A percentile compares a stretch with the other conserved stretches of the same genome.
Evolutionary conservation across 2,888 invertebrate species (phyloP).

Genomic region (Sabatieria punctata): DNA sequence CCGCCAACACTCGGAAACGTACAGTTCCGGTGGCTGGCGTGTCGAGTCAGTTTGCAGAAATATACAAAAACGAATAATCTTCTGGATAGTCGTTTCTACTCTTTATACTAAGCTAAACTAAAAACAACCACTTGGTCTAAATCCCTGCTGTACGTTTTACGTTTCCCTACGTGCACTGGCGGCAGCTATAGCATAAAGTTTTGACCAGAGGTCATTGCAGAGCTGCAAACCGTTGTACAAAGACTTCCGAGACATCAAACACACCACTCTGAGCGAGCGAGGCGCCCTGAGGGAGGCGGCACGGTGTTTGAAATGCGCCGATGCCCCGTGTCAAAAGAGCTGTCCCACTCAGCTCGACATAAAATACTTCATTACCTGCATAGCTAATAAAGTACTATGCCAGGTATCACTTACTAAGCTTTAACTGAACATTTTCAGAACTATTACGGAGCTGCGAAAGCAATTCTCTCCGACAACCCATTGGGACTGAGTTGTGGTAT

Average conservation of each 20-base stretch:
- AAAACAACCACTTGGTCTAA: too few species aligned
- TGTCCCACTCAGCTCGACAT: constrained; percentile 95
- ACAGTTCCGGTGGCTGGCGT: too few species aligned
- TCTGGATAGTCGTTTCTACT: too few species aligned
- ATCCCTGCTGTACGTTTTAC: too few species aligned
- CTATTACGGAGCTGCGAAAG: constrained; percentile 85
- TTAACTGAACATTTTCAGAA: constrained; percentile 48
- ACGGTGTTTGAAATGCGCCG: constrained; percentile 54
- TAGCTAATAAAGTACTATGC: constrained; percentile 73
- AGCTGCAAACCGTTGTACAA: constrained; percentile 50
- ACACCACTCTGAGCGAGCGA: constrained; percentile 85
- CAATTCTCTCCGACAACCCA: constrained; percentile 92
- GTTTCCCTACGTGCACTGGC: too few species aligned
- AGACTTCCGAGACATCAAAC: constrained; percentile 91
- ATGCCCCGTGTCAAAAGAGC: constrained; percentile 94
- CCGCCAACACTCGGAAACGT: too few species aligned
- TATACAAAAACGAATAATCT: neutral
- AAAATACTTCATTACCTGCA: constrained; percentile 88
- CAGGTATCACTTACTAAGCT: too few species aligned
- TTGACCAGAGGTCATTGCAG: too few species aligned
- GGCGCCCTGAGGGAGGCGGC: constrained; percentile 53
- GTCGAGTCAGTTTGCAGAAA: too few species aligned
- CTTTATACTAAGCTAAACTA: too few species aligned
- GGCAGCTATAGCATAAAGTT: too few species aligned
- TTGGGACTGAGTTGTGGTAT: constrained; percentile 85